phyloP scores from a whole-genome alignment of 2,113 vertebrate species.

The Anoura caudifer region DNA sequence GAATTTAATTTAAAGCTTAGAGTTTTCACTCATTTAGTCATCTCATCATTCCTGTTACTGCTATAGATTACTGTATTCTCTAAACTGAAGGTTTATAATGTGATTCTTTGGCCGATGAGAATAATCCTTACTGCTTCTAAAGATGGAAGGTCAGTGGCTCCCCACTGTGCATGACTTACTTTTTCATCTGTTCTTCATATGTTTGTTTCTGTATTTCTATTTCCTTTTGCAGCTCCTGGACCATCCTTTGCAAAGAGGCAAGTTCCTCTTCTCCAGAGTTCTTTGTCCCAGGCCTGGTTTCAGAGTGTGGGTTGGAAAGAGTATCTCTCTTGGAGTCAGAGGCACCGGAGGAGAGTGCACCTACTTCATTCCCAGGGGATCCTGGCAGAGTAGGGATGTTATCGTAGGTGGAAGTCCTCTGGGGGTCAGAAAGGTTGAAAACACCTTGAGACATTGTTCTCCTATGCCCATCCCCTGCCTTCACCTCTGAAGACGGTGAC shows the following conservation, averaged over 20 bases:
- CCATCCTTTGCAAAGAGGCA: constrained; percentile 61
- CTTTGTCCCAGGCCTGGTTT: constrained; percentile 25
- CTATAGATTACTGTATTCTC: not conserved
- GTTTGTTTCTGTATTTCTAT: constrained; percentile 73
- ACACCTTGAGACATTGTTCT: constrained; percentile 91
- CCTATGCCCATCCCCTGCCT: constrained; percentile 81
- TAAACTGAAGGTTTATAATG: not conserved
- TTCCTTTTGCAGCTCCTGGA: constrained; percentile 71
- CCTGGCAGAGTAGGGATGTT: constrained; percentile 26
- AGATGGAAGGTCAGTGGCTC: not conserved
- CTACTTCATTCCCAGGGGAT: not conserved
- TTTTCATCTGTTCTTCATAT: constrained; percentile 79
- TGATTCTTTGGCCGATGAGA: not conserved
- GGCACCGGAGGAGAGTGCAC: constrained; percentile 3
- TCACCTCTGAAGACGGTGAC: constrained; percentile 58
- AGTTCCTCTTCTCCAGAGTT: constrained; percentile 46
- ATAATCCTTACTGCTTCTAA: not conserved
- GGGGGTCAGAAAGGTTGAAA: constrained; percentile 84
- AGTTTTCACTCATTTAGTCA: not conserved
- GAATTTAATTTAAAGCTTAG: not conserved
- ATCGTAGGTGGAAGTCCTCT: constrained; percentile 67
- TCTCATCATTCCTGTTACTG: not conserved
- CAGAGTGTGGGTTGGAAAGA: constrained; percentile 43
- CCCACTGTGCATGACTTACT: constrained; percentile 69
- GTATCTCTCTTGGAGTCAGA: constrained; percentile 65